A percentile compares a stretch with the other conserved stretches of the same genome.
Conservation (phyloP, 2,797 vertebrate species). For the Phoebastria nigripes region DNA sequence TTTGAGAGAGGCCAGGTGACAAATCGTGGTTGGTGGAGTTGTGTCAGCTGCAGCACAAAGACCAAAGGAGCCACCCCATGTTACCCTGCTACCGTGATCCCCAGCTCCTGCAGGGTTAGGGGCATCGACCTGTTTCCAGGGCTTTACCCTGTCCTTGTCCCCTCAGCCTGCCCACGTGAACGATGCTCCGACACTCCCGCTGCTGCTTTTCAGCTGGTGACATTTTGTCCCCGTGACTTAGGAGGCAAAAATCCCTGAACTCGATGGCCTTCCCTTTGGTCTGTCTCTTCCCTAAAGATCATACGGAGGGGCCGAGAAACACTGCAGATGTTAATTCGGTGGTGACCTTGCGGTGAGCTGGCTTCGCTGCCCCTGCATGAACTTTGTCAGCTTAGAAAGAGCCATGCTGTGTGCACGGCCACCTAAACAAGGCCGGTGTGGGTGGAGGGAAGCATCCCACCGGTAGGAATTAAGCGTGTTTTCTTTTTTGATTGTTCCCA, state of each 20-base stretch:
- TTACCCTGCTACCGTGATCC: accelerated
- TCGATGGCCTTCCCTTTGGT: neutral
- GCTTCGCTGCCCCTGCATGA: neutral
- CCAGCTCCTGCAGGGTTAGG: neutral
- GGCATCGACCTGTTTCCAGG: accelerated
- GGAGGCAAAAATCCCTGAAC: neutral
- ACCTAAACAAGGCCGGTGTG: neutral
- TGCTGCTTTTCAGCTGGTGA: neutral
- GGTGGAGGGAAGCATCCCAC: neutral
- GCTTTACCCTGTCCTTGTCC: neutral
- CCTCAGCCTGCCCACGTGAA: neutral
- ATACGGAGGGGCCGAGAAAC: accelerated
- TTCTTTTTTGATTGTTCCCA: conserved; percentile 32
- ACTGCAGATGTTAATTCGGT: neutral
- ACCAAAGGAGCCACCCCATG: accelerated
- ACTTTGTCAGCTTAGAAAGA: neutral
- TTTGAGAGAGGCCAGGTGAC: neutral
- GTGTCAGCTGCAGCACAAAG: neutral
- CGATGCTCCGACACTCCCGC: accelerated
- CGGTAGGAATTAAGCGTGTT: neutral
- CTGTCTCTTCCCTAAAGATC: neutral
- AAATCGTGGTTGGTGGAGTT: neutral
- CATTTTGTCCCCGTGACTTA: neutral
- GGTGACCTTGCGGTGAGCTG: neutral
- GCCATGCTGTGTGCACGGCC: neutral